Percentiles rank a stretch among this genome's conserved stretches.
Evolutionary conservation across 2,888 invertebrate genomes (phyloP).

Genomic region (Limnephilus auricula): DNA sequence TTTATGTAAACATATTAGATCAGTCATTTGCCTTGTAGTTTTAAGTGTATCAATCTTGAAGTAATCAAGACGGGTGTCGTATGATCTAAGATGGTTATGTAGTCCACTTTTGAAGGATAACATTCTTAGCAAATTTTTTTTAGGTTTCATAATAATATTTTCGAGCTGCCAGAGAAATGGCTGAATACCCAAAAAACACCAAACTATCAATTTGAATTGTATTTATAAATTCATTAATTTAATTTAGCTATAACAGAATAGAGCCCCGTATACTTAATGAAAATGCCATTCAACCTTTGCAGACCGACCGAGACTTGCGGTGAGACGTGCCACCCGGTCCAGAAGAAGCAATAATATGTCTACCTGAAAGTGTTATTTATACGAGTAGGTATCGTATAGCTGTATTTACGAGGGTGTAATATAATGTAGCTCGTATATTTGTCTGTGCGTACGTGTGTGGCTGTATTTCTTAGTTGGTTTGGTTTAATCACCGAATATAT

Average conservation of each 20-base stretch:
- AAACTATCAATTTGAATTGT: background rate
- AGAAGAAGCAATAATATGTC: background rate
- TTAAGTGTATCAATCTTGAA: too few relatives aligned
- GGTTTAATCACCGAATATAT: background rate
- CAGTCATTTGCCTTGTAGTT: too few relatives aligned
- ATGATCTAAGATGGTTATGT: too few relatives aligned
- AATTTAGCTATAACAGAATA: background rate
- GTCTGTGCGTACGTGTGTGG: background rate
- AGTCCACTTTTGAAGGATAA: too few relatives aligned
- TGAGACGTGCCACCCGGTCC: background rate
- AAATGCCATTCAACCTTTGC: slow-evolving; percentile 2
- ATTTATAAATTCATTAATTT: background rate
- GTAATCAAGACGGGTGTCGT: too few relatives aligned
- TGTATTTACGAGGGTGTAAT: background rate
- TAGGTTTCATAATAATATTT: too few relatives aligned
- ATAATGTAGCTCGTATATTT: background rate
- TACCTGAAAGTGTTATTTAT: background rate
- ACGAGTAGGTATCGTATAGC: background rate
- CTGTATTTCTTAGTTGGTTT: background rate
- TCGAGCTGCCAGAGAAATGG: too few relatives aligned
- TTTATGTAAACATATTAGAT: too few relatives aligned
- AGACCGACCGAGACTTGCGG: background rate
- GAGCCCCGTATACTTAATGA: background rate
- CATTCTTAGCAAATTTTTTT: too few relatives aligned
- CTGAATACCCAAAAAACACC: background rate